Base-by-base conservation (phyloP, 2,113 vertebrate genomes). In the Dryoscopus gambensis region DNA sequence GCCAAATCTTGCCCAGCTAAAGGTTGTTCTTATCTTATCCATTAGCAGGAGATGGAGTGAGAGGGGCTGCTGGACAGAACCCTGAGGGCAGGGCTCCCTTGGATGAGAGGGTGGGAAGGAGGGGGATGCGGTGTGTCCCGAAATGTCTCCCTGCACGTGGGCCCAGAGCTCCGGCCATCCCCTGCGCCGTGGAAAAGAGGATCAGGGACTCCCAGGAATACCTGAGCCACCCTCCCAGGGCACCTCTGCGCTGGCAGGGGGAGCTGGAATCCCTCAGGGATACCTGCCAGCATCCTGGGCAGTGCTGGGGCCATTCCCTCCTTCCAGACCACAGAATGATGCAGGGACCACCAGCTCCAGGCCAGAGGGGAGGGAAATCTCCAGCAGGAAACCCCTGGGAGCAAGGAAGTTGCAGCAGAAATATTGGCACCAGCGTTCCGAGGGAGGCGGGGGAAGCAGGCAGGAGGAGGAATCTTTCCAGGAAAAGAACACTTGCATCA, bases 401-500 rank as follows among this genome's bases (percentile, higher is more conserved):
- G 83, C 13, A 15, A 84, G 92, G 95, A 97, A 95, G 25, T 79
- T 93, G 49, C 88, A 76, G 25, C 40, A 96, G 93, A 35, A 73
- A 30, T 70, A 59, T 74, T 97, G 97, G 94, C 94, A 94, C 65
- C 73, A 57, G 67, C 10, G 6, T 53, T 20, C 57, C 50, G 73
- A 40, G 59, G 68, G 85, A 82, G 79, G 91, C 0, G 6, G 55
- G 90, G 75, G 78, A 74, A 89, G 55, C 50, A 79, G 67, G 27
- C 73, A 64, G 74, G 56, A 81, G 94, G 57, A 97, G 68, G 60
- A 91, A 91, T 84, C 95, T 87, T 93, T 91, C 83, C 90, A 94
- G 88, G 95, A 97, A 97, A 95, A 91, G 81, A 90, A 83, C 44
- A 19, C 80, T 92, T 86, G n/a, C 80, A 70, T 92, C 89, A 87